phyloP scores from a whole-genome alignment of 2,797 vertebrate species.

The Todus mexicanus region DNA sequence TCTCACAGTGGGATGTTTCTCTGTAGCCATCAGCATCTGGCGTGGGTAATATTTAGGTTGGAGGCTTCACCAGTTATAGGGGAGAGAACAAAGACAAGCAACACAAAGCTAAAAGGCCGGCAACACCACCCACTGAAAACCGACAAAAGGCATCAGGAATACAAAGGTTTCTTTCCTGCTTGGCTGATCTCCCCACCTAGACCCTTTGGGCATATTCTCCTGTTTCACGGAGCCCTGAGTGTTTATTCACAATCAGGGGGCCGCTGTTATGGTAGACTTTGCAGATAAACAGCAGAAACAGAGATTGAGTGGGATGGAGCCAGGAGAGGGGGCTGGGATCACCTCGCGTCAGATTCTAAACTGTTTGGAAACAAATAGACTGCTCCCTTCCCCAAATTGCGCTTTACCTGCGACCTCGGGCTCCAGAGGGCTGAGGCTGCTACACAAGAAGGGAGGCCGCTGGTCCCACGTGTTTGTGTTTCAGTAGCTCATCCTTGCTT shows the following conservation, averaged over 20 bases:
- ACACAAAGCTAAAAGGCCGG: not conserved
- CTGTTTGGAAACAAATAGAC: constrained; percentile 36
- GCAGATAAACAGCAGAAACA: not conserved
- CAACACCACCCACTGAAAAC: constrained; percentile 21
- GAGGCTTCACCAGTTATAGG: not conserved
- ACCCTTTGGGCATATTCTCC: not conserved
- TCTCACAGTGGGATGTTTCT: not conserved
- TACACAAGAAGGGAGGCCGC: not conserved
- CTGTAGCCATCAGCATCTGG: not conserved
- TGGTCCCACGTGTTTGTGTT: not conserved
- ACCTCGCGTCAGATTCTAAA: not conserved
- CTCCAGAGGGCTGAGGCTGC: not conserved
- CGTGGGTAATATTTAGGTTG: not conserved
- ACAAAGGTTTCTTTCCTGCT: not conserved
- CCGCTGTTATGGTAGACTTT: not conserved
- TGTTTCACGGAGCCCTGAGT: not conserved
- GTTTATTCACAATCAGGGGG: constrained; percentile 17
- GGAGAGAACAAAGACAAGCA: not conserved
- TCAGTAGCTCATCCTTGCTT: not conserved
- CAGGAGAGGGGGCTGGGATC: not conserved
- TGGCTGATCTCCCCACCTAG: not conserved
- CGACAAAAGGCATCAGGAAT: constrained; percentile 3
- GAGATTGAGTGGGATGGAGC: not conserved
- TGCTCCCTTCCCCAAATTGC: not conserved
- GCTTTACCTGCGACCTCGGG: not conserved